A percentile compares a stretch with the other conserved stretches of the same genome.
phyloP scores from a whole-genome alignment of 2,113 vertebrate genomes.

The Pyxicephalus adspersus region DNA sequence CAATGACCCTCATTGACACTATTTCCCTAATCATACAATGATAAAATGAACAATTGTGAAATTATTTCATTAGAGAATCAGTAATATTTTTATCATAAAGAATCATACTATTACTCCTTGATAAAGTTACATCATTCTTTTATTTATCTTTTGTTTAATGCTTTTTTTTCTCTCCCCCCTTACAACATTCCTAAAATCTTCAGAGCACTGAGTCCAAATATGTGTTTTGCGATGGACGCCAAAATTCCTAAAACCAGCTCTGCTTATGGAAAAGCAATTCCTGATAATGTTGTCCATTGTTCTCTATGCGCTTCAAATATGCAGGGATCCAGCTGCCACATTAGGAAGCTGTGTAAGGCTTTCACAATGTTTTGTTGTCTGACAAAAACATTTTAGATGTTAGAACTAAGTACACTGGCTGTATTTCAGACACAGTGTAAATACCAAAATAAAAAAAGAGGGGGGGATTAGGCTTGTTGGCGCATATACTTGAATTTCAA shows the following conservation, averaged over 20 bases:
- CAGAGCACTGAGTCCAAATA: slow-evolving; percentile 45
- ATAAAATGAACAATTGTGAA: no score
- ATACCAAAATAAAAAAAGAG: not conserved
- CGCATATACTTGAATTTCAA: not conserved
- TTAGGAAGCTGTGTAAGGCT: slow-evolving; percentile 10
- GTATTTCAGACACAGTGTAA: not conserved
- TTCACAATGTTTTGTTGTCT: slow-evolving; percentile 28
- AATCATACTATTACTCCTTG: not conserved
- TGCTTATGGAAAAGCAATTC: slow-evolving; percentile 41
- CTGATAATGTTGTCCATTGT: slow-evolving; percentile 50
- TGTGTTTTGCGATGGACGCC: slow-evolving; percentile 35
- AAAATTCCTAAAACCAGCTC: slow-evolving; percentile 48
- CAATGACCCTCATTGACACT: no score
- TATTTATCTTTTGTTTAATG: slow-evolving; percentile 9
- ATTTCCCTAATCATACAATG: no score
- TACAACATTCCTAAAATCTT: slow-evolving; percentile 30
- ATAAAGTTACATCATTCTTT: not conserved
- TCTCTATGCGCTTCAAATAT: slow-evolving; percentile 33
- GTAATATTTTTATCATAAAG: not conserved
- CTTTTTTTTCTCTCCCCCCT: slow-evolving; percentile 2
- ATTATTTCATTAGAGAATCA: no score
- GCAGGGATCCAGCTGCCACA: slow-evolving; percentile 30
- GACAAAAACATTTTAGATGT: not conserved
- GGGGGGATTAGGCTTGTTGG: not conserved
- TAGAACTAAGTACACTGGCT: not conserved